Base-by-base conservation (phyloP, 2,888 invertebrate species). In the Dynastes tityus region DNA sequence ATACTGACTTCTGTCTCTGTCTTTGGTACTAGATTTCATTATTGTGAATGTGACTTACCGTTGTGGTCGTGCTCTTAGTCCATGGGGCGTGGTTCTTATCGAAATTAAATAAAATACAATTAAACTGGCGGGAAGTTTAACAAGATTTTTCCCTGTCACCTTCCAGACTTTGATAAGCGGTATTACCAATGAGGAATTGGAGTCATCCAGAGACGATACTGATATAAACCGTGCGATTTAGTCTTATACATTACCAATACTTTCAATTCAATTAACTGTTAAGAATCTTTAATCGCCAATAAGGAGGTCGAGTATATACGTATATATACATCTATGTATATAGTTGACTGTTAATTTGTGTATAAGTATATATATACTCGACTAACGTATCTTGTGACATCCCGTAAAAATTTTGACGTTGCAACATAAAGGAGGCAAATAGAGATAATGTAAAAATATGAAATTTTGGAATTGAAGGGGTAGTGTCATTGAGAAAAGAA, bases 21-120 rank as follows among this genome's bases (percentile, higher is more conserved):
- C 64, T 65, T 75, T 80, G 70, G 65, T 74, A 64, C 55, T 51
- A 79, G 78, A 78, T 80, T 78, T 80, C 80, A 80, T 79, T 75
- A 77, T 78, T 51, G 76, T 37, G 37, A 73, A 27, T 77, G 76
- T 78, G 78, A 76, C 55, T 78, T 78, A 77, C 77, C 64, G 70
- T 40, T 58, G 63, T 61, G 45, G 58, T 61, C 22, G 40, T 16
- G 37, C 58, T 58, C 58, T 58, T 58, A 70, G 29, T 40, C 51
- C 53, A 76, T 27, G 61, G 76, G 79, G 79, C 79, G 79, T 79
- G 79, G 76, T 53, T 64, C 40, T 76, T 76, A 64, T 79, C 79
- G 79, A 76, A 79, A 76, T 74, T 53, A 76, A 76, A 79, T 79
- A 79, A 79, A 76, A 68, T 70, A 76, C 58, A 74, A 76, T 55